Conservation (phyloP, 35 echinoderm and acorn worm genomes). For the Strongylocentrotus purpuratus region DNA sequence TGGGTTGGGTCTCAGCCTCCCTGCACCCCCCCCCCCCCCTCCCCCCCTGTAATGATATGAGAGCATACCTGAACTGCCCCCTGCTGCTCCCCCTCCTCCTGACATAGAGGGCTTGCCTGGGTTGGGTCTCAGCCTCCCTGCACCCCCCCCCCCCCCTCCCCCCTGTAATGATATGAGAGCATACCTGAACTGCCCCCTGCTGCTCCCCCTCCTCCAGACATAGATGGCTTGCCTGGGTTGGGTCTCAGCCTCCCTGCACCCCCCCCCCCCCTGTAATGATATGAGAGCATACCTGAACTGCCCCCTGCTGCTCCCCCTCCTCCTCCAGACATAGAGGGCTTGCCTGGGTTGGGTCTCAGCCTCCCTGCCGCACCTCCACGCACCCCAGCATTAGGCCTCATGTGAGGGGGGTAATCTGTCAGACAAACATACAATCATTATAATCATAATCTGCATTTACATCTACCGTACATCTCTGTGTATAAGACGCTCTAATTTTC, state of each 20-base stretch:
- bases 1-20: too few relatives aligned
- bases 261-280: neutral
- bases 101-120: neutral
- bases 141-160: neutral
- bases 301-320: neutral
- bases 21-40: neutral
- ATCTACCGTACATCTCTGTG: neutral
- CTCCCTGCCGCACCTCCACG: neutral
- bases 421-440: neutral
- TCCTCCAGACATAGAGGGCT: neutral
- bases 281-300: neutral
- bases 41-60: too few relatives aligned
- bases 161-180: too few relatives aligned
- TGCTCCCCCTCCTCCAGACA: neutral
- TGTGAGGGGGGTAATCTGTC: constrained; percentile 5
- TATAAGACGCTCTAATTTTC: too few relatives aligned
- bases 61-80: neutral
- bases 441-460: neutral
- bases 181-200: neutral
- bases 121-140: neutral
- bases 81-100: neutral
- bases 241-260: neutral
- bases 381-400: neutral
- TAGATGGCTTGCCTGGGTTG: neutral
- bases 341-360: neutral